phyloP scores from a whole-genome alignment of 2,113 vertebrate species.

The Cinclus cinclus region DNA sequence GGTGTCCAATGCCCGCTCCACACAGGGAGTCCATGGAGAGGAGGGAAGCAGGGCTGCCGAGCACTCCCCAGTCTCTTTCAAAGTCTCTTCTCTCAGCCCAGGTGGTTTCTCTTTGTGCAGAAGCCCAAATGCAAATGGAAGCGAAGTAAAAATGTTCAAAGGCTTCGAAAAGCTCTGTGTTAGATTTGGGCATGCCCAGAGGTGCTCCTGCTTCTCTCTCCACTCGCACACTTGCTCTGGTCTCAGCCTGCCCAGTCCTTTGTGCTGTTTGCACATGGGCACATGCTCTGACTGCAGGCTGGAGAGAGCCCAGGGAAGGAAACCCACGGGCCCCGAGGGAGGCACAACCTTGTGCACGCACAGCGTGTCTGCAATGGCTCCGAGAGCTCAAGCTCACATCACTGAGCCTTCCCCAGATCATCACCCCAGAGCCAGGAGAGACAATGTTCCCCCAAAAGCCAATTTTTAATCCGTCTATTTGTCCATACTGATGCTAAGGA shows the following conservation, averaged over 20 bases:
- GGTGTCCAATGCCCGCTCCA: not conserved
- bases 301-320: not conserved
- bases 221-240: not conserved
- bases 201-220: not conserved
- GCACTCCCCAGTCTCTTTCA: not conserved
- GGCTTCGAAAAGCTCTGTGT: not conserved
- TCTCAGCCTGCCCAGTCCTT: not conserved
- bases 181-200: not conserved
- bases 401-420: not conserved
- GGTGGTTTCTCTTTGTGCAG: not conserved
- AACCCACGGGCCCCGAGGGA: rapidly evolving
- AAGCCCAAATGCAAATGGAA: not conserved
- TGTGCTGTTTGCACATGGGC: rapidly evolving
- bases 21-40: not conserved
- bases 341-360: not conserved
- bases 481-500: rapidly evolving
- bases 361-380: rapidly evolving
- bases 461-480: not conserved
- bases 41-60: not conserved
- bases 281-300: not conserved
- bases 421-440: not conserved
- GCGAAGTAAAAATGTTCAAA: not conserved
- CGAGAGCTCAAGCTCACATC: not conserved
- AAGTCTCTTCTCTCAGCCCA: not conserved
- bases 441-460: not conserved